Evolutionary conservation across 2,888 invertebrate species (phyloP).

Genomic region (Phasia obesa): DNA sequence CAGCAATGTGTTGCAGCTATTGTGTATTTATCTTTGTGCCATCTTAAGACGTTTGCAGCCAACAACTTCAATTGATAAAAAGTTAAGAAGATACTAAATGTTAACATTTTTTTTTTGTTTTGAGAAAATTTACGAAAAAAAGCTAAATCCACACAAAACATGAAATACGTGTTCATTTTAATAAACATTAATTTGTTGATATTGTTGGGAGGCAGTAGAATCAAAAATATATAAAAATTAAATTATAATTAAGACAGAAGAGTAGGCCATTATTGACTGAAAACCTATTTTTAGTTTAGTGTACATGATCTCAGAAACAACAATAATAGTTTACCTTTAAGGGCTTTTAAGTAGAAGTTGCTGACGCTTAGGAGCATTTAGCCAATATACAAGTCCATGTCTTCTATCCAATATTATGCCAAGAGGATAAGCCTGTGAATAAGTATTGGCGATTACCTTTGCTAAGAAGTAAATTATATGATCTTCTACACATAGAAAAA

Average conservation of each 20-base stretch:
- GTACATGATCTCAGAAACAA: no score
- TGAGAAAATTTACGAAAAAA: slow-evolving; percentile 23
- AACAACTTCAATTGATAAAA: slow-evolving; percentile 13
- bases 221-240: slow-evolving; percentile 10
- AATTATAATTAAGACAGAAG: slow-evolving; percentile 34
- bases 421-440: no score
- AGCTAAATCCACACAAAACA: slow-evolving; percentile 41
- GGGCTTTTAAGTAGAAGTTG: no score
- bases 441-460: no score
- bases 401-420: no score
- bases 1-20: background rate
- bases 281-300: no score
- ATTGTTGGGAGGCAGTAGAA: slow-evolving; percentile 7
- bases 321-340: no score
- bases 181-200: slow-evolving; percentile 50
- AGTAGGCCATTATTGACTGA: no score
- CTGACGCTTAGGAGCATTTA: no score
- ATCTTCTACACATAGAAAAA: no score
- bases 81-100: slow-evolving; percentile 16
- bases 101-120: slow-evolving; percentile 10
- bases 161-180: slow-evolving; percentile 59
- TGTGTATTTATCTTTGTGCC: slow-evolving; percentile 48
- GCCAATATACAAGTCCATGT: no score
- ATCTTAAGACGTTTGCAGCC: slow-evolving; percentile 41
- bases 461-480: no score